Evolutionary conservation across 2,888 invertebrate species (phyloP).

Genomic region (Acleris sparsana): DNA sequence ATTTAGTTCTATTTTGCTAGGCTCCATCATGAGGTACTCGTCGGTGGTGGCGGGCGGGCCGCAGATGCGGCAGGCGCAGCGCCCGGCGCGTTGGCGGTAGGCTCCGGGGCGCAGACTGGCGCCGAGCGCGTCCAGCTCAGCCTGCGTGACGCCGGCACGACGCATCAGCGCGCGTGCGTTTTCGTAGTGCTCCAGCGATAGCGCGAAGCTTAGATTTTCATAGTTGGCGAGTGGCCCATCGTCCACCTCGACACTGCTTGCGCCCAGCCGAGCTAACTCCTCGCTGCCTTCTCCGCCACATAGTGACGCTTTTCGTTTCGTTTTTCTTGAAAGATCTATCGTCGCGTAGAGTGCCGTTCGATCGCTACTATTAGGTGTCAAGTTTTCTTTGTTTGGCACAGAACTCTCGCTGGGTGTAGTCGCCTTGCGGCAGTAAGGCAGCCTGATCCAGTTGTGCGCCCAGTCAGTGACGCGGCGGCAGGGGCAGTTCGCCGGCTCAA

Average conservation of each 20-base stretch:
- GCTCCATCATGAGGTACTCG: slow-evolving; percentile 89
- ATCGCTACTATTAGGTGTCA: slow-evolving; percentile 60
- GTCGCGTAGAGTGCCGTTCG: slow-evolving; percentile 86
- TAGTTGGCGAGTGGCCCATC: slow-evolving; percentile 84
- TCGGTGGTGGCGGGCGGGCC: slow-evolving; percentile 53
- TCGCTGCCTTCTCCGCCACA: slow-evolving; percentile 40
- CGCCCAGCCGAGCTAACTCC: slow-evolving; percentile 49
- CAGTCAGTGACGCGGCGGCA: slow-evolving; percentile 86
- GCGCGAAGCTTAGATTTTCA: slow-evolving; percentile 90
- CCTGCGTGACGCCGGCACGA: slow-evolving; percentile 81
- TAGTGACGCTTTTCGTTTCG: slow-evolving; percentile 69
- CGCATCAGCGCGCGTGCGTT: slow-evolving; percentile 88
- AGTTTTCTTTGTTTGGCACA: slow-evolving; percentile 82
- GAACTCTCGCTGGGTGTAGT: slow-evolving; percentile 53
- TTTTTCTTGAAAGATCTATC: slow-evolving; percentile 86
- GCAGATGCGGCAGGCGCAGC: slow-evolving; percentile 37
- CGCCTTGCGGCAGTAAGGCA: slow-evolving; percentile 82
- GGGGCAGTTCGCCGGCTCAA: slow-evolving; percentile 75
- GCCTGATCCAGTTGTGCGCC: slow-evolving; percentile 85
- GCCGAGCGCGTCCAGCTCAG: slow-evolving; percentile 75
- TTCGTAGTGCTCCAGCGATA: slow-evolving; percentile 90
- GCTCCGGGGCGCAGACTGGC: slow-evolving; percentile 76
- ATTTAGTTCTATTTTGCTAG: slow-evolving; percentile 66
- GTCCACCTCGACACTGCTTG: slow-evolving; percentile 56
- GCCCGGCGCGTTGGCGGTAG: slow-evolving; percentile 63